These are phyloP conservation scores for Drosophila athabasca DNA, from an alignment of 1,140 invertebrate species.

Conservation along the genomic window DNA sequence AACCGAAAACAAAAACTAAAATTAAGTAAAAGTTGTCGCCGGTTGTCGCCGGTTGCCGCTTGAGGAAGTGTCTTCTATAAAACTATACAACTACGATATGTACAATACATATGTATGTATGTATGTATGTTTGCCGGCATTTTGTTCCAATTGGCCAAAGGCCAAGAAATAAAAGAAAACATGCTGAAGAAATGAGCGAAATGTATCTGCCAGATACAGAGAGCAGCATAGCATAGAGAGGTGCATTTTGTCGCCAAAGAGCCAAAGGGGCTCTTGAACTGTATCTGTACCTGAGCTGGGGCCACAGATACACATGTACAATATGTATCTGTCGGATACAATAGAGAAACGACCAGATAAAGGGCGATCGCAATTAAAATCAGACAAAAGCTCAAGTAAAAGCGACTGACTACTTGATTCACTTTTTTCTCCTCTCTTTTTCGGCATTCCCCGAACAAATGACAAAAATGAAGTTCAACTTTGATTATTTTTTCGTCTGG, in stretches of 20 bases:
- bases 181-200: constrained; percentile 35
- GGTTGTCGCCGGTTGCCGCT: neutral
- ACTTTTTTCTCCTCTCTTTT: constrained; percentile 51
- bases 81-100: constrained; percentile 2
- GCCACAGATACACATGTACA: constrained; percentile 12
- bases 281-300: constrained; percentile 28
- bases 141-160: constrained; percentile 75
- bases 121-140: constrained; percentile 63
- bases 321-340: constrained; percentile 11
- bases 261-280: constrained; percentile 39
- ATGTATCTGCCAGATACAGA: constrained; percentile 53
- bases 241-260: constrained; percentile 56
- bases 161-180: constrained; percentile 58
- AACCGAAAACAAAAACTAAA: constrained; percentile 31
- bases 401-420: constrained; percentile 51
- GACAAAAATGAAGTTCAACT: constrained; percentile 49
- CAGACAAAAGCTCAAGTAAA: constrained; percentile 63
- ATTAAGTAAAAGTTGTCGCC: constrained; percentile 56
- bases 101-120: constrained; percentile 11
- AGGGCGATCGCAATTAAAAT: constrained; percentile 63
- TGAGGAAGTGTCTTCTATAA: constrained; percentile 43
- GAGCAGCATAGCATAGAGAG: constrained; percentile 9
- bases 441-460: constrained; percentile 56
- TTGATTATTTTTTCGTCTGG: neutral
- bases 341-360: constrained; percentile 17